Base-by-base conservation (phyloP, 2,797 vertebrate genomes). In the Halcyon badia region DNA sequence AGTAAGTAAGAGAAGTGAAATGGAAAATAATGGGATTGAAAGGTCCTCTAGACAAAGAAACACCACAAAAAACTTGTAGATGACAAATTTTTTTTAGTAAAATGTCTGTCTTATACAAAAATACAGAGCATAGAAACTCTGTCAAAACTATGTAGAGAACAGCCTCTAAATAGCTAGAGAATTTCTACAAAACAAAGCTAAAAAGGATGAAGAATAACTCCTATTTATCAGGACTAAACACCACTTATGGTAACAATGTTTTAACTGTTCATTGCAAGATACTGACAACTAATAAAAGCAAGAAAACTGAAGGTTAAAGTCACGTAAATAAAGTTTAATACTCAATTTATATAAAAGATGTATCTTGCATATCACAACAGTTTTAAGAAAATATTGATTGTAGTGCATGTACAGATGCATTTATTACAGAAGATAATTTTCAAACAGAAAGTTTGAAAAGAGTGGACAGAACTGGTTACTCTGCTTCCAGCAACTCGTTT, bases 401-500 rank as follows among this genome's bases (percentile, higher is more conserved):
- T 12, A 92, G 37, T 41, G 24, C 14, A 46, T 30, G 14, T 78
- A 56, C 20, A 78, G 31, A 70, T 83, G 25, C 13, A 61, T 79
- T 90, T 94, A 35, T 54, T 84, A 30, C 14, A 69, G 37, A 77
- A 42, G 7, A 46, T 42, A 0, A 2, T 87, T 96, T 95, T 90
- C 20, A 87, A 95, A 91, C 19, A 89, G 69, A 90, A 86, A 16
- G 42, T 48, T 96, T 94, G 60, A n/a, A 60, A 64, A 82, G 42
- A 21, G 60, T 65, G 56, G 71, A 84, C 65, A 57, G 85, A 95
- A 93, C 51, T 83, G 68, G 91, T 88, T 83, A 54, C 24, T 42
- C 46, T 90, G 81, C 88, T 96, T 90, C 90, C 83, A 97, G 83
- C 72, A 84, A 82, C 84, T 92, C 16, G 8, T 92, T 81, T 96